Base-by-base conservation (phyloP, 2,888 invertebrate species). In the Antitype chi region DNA sequence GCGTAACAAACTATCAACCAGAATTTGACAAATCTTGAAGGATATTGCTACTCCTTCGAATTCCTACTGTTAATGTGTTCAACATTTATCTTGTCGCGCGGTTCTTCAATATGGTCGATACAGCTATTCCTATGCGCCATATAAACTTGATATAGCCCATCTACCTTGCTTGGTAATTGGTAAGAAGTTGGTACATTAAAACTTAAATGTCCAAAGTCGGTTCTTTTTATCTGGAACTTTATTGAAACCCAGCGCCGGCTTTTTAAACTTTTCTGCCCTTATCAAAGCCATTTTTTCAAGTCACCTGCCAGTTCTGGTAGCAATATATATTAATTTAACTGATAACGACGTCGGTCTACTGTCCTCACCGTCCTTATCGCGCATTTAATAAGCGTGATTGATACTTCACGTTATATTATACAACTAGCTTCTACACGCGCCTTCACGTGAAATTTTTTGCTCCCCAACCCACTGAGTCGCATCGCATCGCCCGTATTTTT, bases 311-410 rank as follows among this genome's bases (percentile, higher is more conserved):
- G 28, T 64, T 49, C 15, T 53, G 15, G n/a, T 32, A 52, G 9
- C 55, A 32, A 32, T 23, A 25, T 15, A n/a, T 32, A 70, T 68
- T 70, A 66, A 63, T 77, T 53, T 43, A 4, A 60, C 32, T 57
- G 72, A 82, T 82, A 53, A 52, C 15, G 23, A 20, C 13, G 49
- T 25, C 43, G 20, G 23, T 60, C 53, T 25, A 32, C 52, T 67
- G 70, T 70, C 66, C 47, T 47, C 23, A 43, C 57, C 32, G 9
- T 49, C 17, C 57, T 76, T 82, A 80, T 70, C 77, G 52, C n/a
- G 2, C 23, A 57, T 78, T 76, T 76, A 76, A 82, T 75, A 69
- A 70, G 49, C 49, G 28, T 64, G 78, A 82, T 84, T 85, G 66
- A 80, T 85, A 62, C 11, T 55, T 57, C 17, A 25, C 11, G 38